Base-by-base conservation (phyloP, 2,888 invertebrate genomes). In the Syrista parreyssii region DNA sequence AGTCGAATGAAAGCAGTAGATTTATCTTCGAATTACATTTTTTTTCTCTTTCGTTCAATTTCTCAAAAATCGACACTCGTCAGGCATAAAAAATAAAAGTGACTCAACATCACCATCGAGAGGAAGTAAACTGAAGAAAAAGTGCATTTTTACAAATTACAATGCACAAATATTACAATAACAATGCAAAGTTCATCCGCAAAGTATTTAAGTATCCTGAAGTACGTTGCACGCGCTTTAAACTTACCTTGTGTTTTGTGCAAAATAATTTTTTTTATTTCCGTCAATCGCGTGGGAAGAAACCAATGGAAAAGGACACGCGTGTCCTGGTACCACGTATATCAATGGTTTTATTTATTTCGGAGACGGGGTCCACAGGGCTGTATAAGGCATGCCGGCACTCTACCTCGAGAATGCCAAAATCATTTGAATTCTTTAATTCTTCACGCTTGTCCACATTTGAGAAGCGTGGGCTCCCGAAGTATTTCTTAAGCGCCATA, bases 401-500 rank as follows among this genome's bases (percentile, higher is more conserved):
- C 15, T 68, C 34, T 76, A 36, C 35, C 34, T 35, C 15, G 36
- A 75, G 32, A 75, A 76, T 35, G 79, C 78, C 68, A 76, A 76
- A 78, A 75, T 76, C 36, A 34, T 74, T 77, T 31, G 73, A 78
- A 82, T 80, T 78, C 76, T 79, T 84, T 78, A 78, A 84, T 86
- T 83, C 81, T 81, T 83, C 84, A 81, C 73, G 78, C 9, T 79
- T 76, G 74, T 71, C 74, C 79, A 68, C 76, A 77, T 74, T 55
- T 68, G 82, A 83, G 77, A 84, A 68, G 84, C 83, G 84, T 86
- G 79, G 86, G 84, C 76, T 69, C 31, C 75, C 23, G 73, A 75
- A 82, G 82, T 82, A 83, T 87, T 85, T 82, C 86, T 84, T 81
- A 81, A 86, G 82, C 82, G 76, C 55, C 71, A 33, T 31, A 4